Percentiles rank a stretch among this genome's conserved stretches.
These are phyloP conservation scores for Papilio demoleus DNA, from an alignment of 2,888 invertebrate genomes.

Conservation along the genomic window DNA sequence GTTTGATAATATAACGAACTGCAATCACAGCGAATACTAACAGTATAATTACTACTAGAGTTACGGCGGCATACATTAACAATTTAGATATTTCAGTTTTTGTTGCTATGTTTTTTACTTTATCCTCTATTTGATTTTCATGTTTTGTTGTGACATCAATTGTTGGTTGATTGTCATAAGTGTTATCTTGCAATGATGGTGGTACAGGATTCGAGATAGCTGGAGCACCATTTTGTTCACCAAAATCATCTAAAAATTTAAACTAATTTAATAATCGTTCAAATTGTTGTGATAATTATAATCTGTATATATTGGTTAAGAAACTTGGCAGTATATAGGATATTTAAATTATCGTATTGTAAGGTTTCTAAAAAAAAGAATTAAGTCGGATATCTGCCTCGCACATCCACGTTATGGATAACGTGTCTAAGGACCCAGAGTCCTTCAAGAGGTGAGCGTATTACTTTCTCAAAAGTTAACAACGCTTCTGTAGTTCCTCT, in stretches of 20 bases:
- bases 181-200: constrained; percentile 48
- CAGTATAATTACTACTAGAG: constrained; percentile 42
- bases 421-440: no score
- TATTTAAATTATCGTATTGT: no score
- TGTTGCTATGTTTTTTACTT: constrained; percentile 40
- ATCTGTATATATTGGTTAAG: neutral
- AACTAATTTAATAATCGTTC: neutral
- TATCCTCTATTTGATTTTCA: constrained; percentile 17
- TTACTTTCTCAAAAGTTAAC: no score
- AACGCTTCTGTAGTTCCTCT: no score
- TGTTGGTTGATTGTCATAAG: constrained; percentile 14
- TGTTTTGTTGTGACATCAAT: constrained; percentile 31
- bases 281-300: neutral
- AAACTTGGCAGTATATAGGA: no score
- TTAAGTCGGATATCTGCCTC: no score
- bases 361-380: no score
- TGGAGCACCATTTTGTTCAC: constrained; percentile 56
- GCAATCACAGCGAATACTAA: constrained; percentile 48
- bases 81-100: constrained; percentile 44
- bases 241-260: constrained; percentile 57
- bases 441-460: no score
- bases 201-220: constrained; percentile 59
- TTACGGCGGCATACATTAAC: constrained; percentile 44
- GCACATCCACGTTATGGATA: no score
- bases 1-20: constrained; percentile 61